Base-by-base conservation (phyloP, 1,140 invertebrate species). In the Bicyclus anynana region DNA sequence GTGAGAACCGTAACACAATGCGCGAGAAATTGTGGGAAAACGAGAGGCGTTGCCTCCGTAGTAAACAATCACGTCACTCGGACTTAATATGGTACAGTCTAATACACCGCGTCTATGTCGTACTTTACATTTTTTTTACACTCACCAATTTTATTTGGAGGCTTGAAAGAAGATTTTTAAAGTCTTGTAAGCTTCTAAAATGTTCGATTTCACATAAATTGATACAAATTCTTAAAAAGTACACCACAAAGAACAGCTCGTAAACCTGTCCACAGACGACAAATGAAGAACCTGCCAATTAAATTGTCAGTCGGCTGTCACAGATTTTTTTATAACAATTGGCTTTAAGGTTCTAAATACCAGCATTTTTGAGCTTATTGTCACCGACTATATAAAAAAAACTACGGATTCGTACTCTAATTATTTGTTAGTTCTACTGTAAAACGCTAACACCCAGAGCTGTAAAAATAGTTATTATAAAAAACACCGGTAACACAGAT, bases 11-110 rank as follows among this genome's bases (percentile, higher is more conserved):
- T 61, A 60, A 80, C 65, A 85, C 81, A 87, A 85, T 80, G 68
- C 74, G 68, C 73, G 72, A 74, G 80, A 84, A 87, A 85, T 82
- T 85, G 80, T 85, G 84, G 69, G 76, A 84, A 74, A 76, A 74
- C 67, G 66, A 80, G 84, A 89, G 87, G 87, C 87, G 87, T 89
- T 89, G 85, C 84, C 87, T 77, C 82, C 77, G 70, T 84, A 81
- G 82, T 88, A 86, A 89, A 89, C 87, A 87, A 86, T 87, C 82
- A 84, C 82, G 84, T 86, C 83, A 89, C 73, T 84, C n/a, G 54
- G 69, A 71, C 77, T 74, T 77, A 69, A 82, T 70, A 79, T 74
- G 66, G 59, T 23, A 23, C n/a, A 27, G 10, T 27, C 5, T 27
- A 9, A 9, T 57, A 66, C 62, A 66, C 53, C 55, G 55, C 51